Base-by-base conservation (phyloP, 2,888 invertebrate species). In the Druceiella hillmani region DNA sequence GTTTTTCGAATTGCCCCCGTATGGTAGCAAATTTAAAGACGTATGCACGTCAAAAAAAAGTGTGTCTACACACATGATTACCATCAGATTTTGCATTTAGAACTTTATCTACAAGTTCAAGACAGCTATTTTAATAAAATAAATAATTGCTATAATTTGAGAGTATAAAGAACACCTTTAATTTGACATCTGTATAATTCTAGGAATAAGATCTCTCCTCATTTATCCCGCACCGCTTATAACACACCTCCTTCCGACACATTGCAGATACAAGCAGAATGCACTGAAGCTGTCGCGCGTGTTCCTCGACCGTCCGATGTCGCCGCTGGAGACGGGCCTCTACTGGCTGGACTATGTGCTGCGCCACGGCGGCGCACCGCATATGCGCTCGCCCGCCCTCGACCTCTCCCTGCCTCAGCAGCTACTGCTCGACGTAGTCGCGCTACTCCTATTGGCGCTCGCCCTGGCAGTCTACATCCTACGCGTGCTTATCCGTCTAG, bases 311-410 rank as follows among this genome's bases (percentile, higher is more conserved):
- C 62, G 80, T 14, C 76, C 75, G 0, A 54, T 72, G 51, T 63
- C 67, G 10, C 74, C 81, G 1, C 48, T 80, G 41, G 76, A 80
- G 16, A 75, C 74, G 14, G 76, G 76, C 0, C 59, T 78, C 1
- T 81, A 76, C 57, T 81, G 80, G 81, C 69, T 76, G 33, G 81
- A 81, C 54, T 78, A 80, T 47, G 74, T 79, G 0, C 56, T 76
- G 4, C 66, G 76, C 22, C 76, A 79, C 48, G 68, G 71, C 38
- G 77, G 77, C 1, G 76, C 76, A 0, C 47, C 55, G 2, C 74
- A 76, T 41, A 44, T 76, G 15, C 59, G 70, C 25, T 71, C 70
- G n/a, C 66, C 71, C 1, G 71, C 71, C 0, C 56, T 69, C 2
- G 69, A 74, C 39, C 55, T 77, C 10, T 52, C 64, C 1, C 57